phyloP scores from a whole-genome alignment of 2,113 vertebrate genomes.

The Sander lucioperca region DNA sequence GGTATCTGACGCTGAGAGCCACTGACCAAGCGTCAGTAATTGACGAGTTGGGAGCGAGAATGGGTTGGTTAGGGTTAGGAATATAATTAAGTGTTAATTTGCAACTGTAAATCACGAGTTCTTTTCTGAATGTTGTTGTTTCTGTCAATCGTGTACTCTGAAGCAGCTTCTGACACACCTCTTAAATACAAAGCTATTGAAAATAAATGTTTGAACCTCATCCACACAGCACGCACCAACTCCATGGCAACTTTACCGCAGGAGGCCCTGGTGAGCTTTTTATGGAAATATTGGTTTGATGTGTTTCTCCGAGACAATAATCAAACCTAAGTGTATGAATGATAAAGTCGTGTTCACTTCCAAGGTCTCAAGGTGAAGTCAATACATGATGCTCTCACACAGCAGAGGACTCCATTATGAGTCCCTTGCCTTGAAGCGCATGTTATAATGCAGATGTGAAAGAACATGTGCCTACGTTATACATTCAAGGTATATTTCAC shows the following conservation, averaged over 20 bases:
- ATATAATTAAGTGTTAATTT: not conserved
- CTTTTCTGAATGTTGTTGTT: not conserved
- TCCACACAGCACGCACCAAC: not conserved
- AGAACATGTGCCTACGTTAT: too few relatives aligned
- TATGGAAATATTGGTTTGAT: not conserved
- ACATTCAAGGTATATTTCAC: too few relatives aligned
- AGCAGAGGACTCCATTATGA: too few relatives aligned
- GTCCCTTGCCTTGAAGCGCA: too few relatives aligned
- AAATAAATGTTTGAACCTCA: not conserved
- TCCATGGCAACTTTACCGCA: constrained; percentile 21
- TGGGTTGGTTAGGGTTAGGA: too few relatives aligned
- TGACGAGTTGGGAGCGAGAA: too few relatives aligned
- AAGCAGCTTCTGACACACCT: not conserved
- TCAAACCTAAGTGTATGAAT: not conserved
- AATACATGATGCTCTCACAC: too few relatives aligned
- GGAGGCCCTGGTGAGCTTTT: not conserved
- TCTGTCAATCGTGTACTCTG: not conserved
- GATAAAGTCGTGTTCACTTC: not conserved
- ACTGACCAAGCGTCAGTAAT: too few relatives aligned
- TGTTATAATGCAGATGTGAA: too few relatives aligned
- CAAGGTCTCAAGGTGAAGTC: not conserved
- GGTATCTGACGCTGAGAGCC: too few relatives aligned
- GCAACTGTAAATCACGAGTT: too few relatives aligned
- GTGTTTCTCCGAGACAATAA: not conserved
- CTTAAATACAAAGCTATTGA: not conserved